Base-by-base conservation (phyloP, 2,888 invertebrate genomes). In the Hesperia comma region DNA sequence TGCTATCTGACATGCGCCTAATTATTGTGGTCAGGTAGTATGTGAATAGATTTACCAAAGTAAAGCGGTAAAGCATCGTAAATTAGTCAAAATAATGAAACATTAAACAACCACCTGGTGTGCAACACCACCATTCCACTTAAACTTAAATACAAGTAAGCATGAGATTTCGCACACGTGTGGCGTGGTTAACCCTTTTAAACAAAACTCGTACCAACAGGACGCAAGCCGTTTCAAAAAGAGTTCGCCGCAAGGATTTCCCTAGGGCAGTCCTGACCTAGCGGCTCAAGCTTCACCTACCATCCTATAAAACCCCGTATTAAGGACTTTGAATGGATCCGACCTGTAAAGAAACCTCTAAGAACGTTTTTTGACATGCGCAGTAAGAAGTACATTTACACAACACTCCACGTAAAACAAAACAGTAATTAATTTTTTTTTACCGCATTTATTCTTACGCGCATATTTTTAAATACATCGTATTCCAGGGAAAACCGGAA, bases 241-340 rank as follows among this genome's bases (percentile, higher is more conserved):
- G 56, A 40, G 40, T 46, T 63, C 51, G 49, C 57, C 57, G 21
- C 49, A 56, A 56, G 63, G 63, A 63, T 63, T 63, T 63, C 63
- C 63, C 63, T 21, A 57, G 63, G 49, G 63, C 56, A 62, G 56
- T n/a, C 32, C 56, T 46, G 63, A 63, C 56, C 62, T 63, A 49
- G 43, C 14, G 56, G 56, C 12, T 46, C 17, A 41, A 56, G 43
- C 26, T 55, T 46, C 49, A 49, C 12, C 55, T 33, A 37, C n/a
- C 49, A 21, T 40, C 62, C 43, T 57, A 37, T 49, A 37, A 37
- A 63, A 55, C 33, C 33, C 46, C 19, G 46, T 40, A 54, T 55
- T 57, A 63, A 49, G 49, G 49, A 49, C 56, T 51, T 12, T 63
- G 49, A 63, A 63, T 37, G 63, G 49, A 49, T 37, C 49, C n/a